Evolutionary conservation across 2,888 invertebrate genomes (phyloP).

Genomic region (Cephus pulcher): DNA sequence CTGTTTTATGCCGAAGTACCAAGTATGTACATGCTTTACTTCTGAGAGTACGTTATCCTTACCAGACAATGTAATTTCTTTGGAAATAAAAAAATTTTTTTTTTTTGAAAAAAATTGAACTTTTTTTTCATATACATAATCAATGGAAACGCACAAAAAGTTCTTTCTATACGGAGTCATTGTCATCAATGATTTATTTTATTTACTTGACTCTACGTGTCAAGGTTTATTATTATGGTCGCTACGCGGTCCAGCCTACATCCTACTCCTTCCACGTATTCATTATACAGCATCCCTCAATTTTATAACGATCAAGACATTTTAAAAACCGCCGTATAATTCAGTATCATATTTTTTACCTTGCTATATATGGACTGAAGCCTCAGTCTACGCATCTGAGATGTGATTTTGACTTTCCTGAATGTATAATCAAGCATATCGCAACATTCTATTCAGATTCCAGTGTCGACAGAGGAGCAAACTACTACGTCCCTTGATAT

Average conservation of each 20-base stretch:
- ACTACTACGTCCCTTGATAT: background rate
- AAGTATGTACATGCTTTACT: slow-evolving; percentile 43
- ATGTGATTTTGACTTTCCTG: background rate
- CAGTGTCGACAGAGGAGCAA: background rate
- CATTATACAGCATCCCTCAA: background rate
- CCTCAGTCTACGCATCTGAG: background rate
- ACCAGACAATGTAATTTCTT: background rate
- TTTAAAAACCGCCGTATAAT: background rate
- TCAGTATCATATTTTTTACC: background rate
- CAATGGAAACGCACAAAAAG: background rate
- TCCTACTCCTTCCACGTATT: background rate
- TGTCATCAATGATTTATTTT: background rate
- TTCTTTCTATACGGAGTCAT: background rate
- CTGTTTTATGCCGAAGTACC: slow-evolving; percentile 34
- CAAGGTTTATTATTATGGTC: background rate
- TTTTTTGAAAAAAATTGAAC: no score
- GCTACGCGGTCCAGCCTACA: background rate
- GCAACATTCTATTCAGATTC: background rate
- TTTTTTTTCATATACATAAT: background rate
- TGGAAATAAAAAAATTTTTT: no score
- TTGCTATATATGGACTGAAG: background rate
- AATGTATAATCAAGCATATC: background rate
- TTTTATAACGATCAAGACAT: background rate
- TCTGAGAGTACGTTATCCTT: background rate
- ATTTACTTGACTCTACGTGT: background rate